These are phyloP conservation scores for Pungitius pungitius DNA, from an alignment of 2,113 vertebrate genomes.

Conservation along the genomic window DNA sequence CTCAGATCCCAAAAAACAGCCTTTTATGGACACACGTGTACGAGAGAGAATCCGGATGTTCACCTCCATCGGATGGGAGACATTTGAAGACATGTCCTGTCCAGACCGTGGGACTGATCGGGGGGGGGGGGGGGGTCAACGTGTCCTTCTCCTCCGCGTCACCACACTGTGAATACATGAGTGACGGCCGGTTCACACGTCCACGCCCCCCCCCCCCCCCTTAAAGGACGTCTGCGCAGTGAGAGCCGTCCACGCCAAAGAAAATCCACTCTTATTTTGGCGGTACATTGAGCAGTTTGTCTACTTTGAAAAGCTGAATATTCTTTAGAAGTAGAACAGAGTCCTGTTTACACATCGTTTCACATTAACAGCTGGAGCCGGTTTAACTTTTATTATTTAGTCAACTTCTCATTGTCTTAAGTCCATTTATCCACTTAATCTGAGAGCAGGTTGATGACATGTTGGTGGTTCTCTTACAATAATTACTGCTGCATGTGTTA, in stretches of 20 bases:
- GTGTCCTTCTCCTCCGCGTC: constrained; percentile 24
- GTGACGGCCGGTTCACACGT: not conserved
- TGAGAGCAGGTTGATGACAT: not conserved
- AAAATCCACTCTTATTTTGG: not conserved
- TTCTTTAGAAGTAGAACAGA: not conserved
- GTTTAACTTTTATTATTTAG: not conserved
- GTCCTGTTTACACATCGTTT: not conserved
- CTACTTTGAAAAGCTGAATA: not conserved
- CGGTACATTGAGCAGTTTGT: not conserved
- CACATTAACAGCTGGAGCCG: not conserved
- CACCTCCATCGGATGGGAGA: not conserved
- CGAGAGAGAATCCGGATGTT: not conserved
- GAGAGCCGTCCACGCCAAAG: not conserved
- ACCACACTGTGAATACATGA: constrained; percentile 44
- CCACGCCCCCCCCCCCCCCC: not conserved
- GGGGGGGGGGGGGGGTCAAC: too few relatives aligned
- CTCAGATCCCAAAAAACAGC: too few relatives aligned
- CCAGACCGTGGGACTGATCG: constrained; percentile 41
- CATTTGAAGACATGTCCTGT: constrained; percentile 40
- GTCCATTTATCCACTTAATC: not conserved
- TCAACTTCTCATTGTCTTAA: not conserved
- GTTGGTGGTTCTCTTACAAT: not conserved
- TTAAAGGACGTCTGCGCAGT: not conserved
- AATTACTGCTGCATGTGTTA: not conserved
- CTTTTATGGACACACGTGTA: constrained; percentile 35